phyloP scores from a whole-genome alignment of 2,888 invertebrate species.

The Watsonalla cultraria region DNA sequence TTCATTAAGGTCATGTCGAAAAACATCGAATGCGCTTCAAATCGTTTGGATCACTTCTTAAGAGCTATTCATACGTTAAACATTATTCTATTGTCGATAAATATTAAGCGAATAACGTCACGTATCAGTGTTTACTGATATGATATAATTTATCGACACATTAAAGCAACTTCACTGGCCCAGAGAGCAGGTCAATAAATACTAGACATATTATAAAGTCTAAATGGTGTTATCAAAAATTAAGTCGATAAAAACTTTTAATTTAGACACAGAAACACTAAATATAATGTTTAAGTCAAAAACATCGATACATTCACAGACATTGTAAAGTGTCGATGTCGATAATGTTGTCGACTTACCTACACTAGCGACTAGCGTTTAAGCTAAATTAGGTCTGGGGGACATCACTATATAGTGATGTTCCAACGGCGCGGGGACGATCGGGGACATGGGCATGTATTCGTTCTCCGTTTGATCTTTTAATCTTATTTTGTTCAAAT shows the following conservation, averaged over 20 bases:
- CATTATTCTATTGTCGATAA: too few species aligned
- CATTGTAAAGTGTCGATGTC: neutral
- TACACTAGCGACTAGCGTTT: constrained; percentile 24
- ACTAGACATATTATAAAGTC: neutral
- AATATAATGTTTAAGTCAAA: neutral
- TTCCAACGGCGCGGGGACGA: constrained; percentile 48
- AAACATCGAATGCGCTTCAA: too few species aligned
- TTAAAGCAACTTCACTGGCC: neutral
- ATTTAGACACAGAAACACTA: neutral
- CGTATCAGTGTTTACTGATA: neutral
- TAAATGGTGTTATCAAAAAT: neutral
- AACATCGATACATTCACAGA: neutral
- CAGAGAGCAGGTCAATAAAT: neutral
- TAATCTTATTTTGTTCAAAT: constrained; percentile 38
- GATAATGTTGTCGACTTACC: neutral
- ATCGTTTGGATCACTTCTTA: neutral
- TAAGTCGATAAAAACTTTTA: neutral
- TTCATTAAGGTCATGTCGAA: too few species aligned
- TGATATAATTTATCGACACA: neutral
- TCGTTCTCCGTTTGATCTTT: constrained; percentile 47
- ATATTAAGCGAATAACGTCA: too few species aligned
- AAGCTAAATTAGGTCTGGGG: constrained; percentile 57
- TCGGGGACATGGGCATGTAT: constrained; percentile 69
- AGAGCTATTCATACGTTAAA: too few species aligned
- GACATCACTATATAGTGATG: constrained; percentile 70